Base-by-base conservation (phyloP, 1,140 invertebrate species). In the Vanessa atalanta region DNA sequence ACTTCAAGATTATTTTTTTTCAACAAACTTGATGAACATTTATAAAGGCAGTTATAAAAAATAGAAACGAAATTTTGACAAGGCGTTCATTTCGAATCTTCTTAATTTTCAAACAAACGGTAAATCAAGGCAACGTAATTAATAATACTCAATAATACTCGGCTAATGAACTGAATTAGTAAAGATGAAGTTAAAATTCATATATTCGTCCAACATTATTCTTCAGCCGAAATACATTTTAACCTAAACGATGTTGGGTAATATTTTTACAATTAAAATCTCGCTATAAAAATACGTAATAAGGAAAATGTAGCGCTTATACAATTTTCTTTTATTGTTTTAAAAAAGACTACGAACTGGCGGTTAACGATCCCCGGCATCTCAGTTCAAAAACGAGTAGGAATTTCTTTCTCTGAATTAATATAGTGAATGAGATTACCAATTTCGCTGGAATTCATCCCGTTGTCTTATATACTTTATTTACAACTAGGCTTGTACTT, bases 261-360 rank as follows among this genome's bases (percentile, higher is more conserved):
- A 77, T 77, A 77, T 73, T 77, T 77, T 70, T 70, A 63, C 75
- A 73, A 77, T 73, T 77, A 73, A 77, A 77, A 76, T 73, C 71
- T 70, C 63, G 53, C 65, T 51, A 50, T 66, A 47, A 66, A 64
- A 68, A 72, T 66, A 26, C 70, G 51, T 66, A 64, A 50, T 70
- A 50, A 73, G 61, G 71, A 73, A 73, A 77, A 77, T 73, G 63
- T 69, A 16, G 47, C 23, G 64, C 65, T 77, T 72, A 69, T 47
- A 47, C 65, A 69, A 69, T 72, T 75, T 77, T 66, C 66, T 77
- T 77, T 77, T 69, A 77, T 77, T 70, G 75, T 77, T 77, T 77
- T 77, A 77, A 77, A 65, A 65, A 67, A 73, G 47, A 65, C 65
- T 70, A 73, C 53, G 63, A 77, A 77, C 47, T 67, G 63, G 61